Percentiles rank a stretch among this genome's conserved stretches.
Evolutionary conservation across 1,140 invertebrate species (phyloP).

Genomic region (Drosophila baimaii): DNA sequence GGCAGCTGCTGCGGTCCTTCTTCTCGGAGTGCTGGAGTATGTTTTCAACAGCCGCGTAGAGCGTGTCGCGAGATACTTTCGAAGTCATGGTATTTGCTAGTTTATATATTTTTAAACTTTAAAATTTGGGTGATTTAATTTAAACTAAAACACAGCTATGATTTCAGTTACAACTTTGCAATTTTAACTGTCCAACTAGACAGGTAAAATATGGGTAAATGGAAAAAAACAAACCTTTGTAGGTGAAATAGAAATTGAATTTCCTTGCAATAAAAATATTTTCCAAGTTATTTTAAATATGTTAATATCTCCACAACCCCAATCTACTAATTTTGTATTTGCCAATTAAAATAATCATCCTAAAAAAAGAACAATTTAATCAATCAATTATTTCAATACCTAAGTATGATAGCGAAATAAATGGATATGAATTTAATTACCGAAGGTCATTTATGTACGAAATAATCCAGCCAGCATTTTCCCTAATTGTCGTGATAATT

Average conservation of each 20-base stretch:
- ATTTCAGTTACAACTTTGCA: neutral
- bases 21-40: neutral
- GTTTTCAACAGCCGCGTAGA: neutral
- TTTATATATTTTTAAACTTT: neutral
- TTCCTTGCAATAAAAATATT: too few species aligned
- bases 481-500: neutral
- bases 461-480: neutral
- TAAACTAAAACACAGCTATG: too few species aligned
- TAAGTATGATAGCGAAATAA: too few species aligned
- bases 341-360: neutral
- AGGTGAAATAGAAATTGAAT: too few species aligned
- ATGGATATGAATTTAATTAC: neutral
- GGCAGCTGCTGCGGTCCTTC: neutral
- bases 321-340: too few species aligned
- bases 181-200: neutral
- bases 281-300: too few species aligned
- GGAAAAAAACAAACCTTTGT: too few species aligned
- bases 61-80: slow-evolving; percentile 2
- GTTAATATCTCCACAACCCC: too few species aligned
- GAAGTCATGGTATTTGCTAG: neutral
- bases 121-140: neutral
- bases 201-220: neutral
- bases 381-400: neutral
- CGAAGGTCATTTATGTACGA: neutral
- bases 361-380: neutral